Base-by-base conservation (phyloP, 2,888 invertebrate species). In the Rhagium mordax region DNA sequence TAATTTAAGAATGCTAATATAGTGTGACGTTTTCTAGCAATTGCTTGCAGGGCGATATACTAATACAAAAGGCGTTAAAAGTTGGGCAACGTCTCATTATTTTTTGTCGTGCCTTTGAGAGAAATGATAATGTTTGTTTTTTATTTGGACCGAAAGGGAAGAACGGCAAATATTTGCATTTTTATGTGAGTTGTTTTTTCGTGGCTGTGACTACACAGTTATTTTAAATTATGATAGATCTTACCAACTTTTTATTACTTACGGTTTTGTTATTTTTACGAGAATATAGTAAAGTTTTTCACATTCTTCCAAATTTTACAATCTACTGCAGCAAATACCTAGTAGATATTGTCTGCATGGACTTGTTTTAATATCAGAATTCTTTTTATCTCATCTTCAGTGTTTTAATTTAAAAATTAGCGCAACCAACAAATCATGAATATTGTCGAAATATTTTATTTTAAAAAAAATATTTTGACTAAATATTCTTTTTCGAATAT, bases 71-170 rank as follows among this genome's bases (percentile, higher is more conserved):
- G 78, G 81, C 81, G 81, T 84, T 83, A 84, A 84, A 85, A 85
- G 80, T 85, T 84, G 78, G 77, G 80, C 81, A 78, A 82, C 83
- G 82, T 82, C 84, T 85, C 85, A 83, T 86, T 85, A 85, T 85
- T 85, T 85, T 85, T 84, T 84, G 84, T 83, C 78, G 81, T 80
- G 84, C 84, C 82, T 84, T 82, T 79, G 83, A 84, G 84, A 83
- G 83, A 82, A 79, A 84, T 82, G 82, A 84, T 85, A 85, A 85
- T 84, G 84, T 84, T 84, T 84, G 84, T 83, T 84, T 85, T 82
- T 85, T 84, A 82, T 83, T 82, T 76, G 75, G 72, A 76, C 79
- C 74, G 79, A 82, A 82, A 78, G 79, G 79, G 75, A 78, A 77
- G 80, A 80, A 78, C 78, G 79, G 78, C 70, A 74, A 80, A 80